These are phyloP conservation scores for Pagetopsis macropterus DNA, from an alignment of 2,797 vertebrate genomes.

Conservation along the genomic window DNA sequence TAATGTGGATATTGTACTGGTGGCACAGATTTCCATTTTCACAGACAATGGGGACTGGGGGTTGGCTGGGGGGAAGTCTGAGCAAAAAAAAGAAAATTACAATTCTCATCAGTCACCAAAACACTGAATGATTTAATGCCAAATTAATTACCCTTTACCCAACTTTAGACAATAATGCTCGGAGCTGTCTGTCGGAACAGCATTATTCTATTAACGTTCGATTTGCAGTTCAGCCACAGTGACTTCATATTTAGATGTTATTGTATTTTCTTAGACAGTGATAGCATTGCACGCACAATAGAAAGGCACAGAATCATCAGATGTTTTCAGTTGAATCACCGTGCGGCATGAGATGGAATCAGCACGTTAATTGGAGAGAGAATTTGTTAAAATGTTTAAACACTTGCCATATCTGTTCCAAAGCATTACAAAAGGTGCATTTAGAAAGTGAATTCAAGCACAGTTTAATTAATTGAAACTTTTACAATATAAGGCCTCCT, in stretches of 20 bases:
- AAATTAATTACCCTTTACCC: conserved; percentile 85
- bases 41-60: conserved; percentile 78
- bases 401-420: conserved; percentile 61
- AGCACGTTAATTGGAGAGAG: conserved; percentile 66
- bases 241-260: conserved; percentile 84
- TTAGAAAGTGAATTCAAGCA: conserved; percentile 78
- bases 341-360: conserved; percentile 74
- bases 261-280: conserved; percentile 80
- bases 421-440: conserved; percentile 75
- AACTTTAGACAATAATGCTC: conserved; percentile 85
- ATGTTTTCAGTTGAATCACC: conserved; percentile 80
- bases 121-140: conserved; percentile 83
- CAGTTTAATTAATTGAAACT: conserved; percentile 79
- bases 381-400: conserved; percentile 72
- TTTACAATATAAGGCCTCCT: conserved; percentile 61
- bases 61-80: conserved; percentile 61
- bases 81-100: conserved; percentile 59
- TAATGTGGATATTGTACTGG: conserved; percentile 81
- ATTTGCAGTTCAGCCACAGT: conserved; percentile 84
- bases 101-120: conserved; percentile 82
- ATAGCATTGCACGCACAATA: conserved; percentile 75
- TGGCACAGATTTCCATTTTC: conserved; percentile 84
- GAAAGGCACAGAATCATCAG: conserved; percentile 70
- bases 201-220: conserved; percentile 83
- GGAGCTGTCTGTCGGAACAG: conserved; percentile 79